Percentiles rank a stretch among this genome's conserved stretches.
These are phyloP conservation scores for Lethrus apterus DNA, from an alignment of 1,140 invertebrate species.

Conservation along the genomic window DNA sequence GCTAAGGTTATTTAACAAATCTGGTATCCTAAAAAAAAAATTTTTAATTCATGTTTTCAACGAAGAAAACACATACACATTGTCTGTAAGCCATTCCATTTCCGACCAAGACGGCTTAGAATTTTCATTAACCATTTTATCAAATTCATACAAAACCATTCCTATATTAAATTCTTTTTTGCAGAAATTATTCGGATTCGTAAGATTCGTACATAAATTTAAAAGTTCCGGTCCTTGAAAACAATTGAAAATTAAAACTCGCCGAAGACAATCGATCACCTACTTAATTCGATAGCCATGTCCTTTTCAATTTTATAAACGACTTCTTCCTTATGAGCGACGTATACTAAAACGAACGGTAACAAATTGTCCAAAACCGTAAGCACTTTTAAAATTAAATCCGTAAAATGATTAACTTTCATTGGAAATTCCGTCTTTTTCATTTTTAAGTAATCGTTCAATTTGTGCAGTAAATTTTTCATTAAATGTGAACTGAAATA, in stretches of 20 bases:
- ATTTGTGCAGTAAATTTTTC: constrained; percentile 30
- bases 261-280: constrained; percentile 23
- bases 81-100: constrained; percentile 49
- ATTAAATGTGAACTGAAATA: constrained; percentile 28
- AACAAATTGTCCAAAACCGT: constrained; percentile 44
- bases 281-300: constrained; percentile 41
- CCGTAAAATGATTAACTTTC: constrained; percentile 26
- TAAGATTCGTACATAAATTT: constrained; percentile 42
- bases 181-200: constrained; percentile 49
- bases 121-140: constrained; percentile 43
- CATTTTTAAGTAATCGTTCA: constrained; percentile 30
- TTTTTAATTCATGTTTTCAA: background rate
- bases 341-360: constrained; percentile 46
- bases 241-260: background rate
- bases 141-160: constrained; percentile 47
- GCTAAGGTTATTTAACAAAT: constrained; percentile 39
- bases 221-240: constrained; percentile 41
- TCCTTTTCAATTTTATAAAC: constrained; percentile 37
- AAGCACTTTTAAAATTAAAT: constrained; percentile 33
- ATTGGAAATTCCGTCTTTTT: constrained; percentile 25
- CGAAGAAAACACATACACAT: constrained; percentile 41
- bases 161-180: constrained; percentile 43
- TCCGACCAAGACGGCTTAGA: constrained; percentile 43
- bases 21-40: constrained; percentile 36
- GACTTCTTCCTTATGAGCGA: constrained; percentile 43